Evolutionary conservation across 2,113 vertebrate species (phyloP).

Genomic region (Scatophagus argus): DNA sequence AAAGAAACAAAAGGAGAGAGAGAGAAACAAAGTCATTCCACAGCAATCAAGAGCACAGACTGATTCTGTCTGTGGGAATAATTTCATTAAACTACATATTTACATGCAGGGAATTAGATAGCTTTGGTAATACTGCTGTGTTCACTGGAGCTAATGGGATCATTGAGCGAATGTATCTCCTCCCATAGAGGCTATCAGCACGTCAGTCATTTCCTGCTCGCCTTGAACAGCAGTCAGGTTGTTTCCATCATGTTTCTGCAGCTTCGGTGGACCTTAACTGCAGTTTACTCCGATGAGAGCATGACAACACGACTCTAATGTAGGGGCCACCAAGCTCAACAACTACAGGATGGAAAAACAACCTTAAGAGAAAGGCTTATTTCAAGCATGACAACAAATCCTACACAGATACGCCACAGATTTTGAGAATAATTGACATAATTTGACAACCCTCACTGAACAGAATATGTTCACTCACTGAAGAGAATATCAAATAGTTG

Average conservation of each 20-base stretch:
- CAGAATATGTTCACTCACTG: no score
- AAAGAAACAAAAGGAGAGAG: constrained; percentile 35
- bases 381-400: neutral
- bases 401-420: neutral
- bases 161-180: constrained; percentile 19
- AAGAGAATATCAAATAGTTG: neutral
- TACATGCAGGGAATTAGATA: constrained; percentile 11
- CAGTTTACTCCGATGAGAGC: neutral
- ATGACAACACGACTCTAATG: neutral
- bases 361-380: neutral
- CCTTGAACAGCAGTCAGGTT: neutral
- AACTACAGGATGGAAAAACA: neutral
- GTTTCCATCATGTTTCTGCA: neutral
- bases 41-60: constrained; percentile 3
- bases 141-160: constrained; percentile 42
- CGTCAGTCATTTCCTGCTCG: constrained; percentile 37
- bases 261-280: neutral
- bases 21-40: constrained; percentile 17
- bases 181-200: constrained; percentile 32
- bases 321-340: neutral
- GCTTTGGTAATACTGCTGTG: constrained; percentile 17
- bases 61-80: constrained; percentile 9
- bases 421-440: neutral
- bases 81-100: constrained; percentile 28
- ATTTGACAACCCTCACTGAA: neutral